Conservation (phyloP, 1,140 invertebrate genomes). For the Bombus sylvicola region DNA sequence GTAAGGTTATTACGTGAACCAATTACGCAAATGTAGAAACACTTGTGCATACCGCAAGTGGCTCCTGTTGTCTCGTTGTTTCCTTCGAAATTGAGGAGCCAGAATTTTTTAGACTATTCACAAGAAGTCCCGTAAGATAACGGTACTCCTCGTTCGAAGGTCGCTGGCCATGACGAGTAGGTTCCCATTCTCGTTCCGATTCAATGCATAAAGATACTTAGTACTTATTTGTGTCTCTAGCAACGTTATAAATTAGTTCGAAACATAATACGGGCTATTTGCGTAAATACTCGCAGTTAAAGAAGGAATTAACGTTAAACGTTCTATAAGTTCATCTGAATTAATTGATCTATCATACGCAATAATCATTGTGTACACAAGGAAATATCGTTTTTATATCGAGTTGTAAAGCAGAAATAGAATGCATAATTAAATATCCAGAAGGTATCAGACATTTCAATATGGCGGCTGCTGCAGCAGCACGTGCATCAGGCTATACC, state of each 20-base stretch:
- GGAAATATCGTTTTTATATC: not conserved
- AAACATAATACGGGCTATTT: not conserved
- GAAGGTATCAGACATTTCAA: constrained; percentile 5
- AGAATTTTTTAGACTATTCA: constrained; percentile 30
- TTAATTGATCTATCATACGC: not conserved
- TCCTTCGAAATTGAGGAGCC: not conserved
- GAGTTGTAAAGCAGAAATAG: not conserved
- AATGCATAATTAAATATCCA: not conserved
- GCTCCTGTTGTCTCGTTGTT: not conserved
- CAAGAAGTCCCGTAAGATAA: constrained; percentile 50
- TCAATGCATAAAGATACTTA: constrained; percentile 3
- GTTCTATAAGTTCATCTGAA: not conserved
- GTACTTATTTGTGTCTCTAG: not conserved
- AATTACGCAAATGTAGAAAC: not conserved
- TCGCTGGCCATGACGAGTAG: constrained; percentile 40
- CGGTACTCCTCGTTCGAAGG: constrained; percentile 53
- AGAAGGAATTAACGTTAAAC: not conserved
- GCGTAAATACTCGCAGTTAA: not conserved
- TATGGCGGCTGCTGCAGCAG: constrained; percentile 32
- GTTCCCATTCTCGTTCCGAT: constrained; percentile 19
- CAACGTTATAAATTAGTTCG: not conserved
- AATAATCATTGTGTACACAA: not conserved
- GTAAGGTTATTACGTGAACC: no score
- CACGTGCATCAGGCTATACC: constrained; percentile 55
- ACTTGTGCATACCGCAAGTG: not conserved